Percentiles rank a stretch among this genome's conserved stretches.
Evolutionary conservation across 1,140 invertebrate species (phyloP).

Genomic region (Helicorthomorpha holstii): DNA sequence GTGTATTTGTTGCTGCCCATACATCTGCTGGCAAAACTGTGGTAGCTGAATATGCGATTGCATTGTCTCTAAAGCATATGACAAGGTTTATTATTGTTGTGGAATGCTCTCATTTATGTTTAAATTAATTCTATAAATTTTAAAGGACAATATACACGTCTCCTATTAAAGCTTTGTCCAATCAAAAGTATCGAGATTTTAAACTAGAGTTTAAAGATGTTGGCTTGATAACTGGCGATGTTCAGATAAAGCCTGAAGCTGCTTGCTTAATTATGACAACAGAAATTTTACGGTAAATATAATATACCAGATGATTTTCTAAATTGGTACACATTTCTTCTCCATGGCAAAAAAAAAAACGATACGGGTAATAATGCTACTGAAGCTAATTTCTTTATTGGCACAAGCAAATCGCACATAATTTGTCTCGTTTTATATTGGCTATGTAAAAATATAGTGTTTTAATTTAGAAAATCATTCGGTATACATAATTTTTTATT

Average conservation of each 20-base stretch:
- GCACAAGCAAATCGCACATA: no score
- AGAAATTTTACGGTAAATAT: slow-evolving; percentile 67
- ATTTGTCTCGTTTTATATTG: no score
- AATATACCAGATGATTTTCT: no score
- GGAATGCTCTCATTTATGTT: neutral
- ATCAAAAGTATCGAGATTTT: slow-evolving; percentile 98
- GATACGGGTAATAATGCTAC: no score
- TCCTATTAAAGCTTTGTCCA: slow-evolving; percentile 97
- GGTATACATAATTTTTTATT: neutral
- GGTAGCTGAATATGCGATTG: slow-evolving; percentile 93
- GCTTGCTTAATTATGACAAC: slow-evolving; percentile 98
- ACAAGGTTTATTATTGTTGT: slow-evolving; percentile 42
- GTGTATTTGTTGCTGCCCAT: slow-evolving; percentile 96
- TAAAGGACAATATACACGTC: slow-evolving; percentile 91
- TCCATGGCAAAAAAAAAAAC: no score
- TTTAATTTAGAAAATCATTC: no score
- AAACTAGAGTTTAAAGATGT: slow-evolving; percentile 76
- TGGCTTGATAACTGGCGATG: slow-evolving; percentile 86
- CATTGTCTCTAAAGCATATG: slow-evolving; percentile 77
- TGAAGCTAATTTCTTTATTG: no score
- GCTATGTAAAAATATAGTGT: no score
- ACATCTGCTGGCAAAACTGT: slow-evolving; percentile 99
- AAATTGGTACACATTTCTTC: no score
- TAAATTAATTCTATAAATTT: slow-evolving; percentile 14
- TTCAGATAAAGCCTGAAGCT: slow-evolving; percentile 86